phyloP scores from a whole-genome alignment of 92 coral and sea anemone species.

The Actinernus sp. region DNA sequence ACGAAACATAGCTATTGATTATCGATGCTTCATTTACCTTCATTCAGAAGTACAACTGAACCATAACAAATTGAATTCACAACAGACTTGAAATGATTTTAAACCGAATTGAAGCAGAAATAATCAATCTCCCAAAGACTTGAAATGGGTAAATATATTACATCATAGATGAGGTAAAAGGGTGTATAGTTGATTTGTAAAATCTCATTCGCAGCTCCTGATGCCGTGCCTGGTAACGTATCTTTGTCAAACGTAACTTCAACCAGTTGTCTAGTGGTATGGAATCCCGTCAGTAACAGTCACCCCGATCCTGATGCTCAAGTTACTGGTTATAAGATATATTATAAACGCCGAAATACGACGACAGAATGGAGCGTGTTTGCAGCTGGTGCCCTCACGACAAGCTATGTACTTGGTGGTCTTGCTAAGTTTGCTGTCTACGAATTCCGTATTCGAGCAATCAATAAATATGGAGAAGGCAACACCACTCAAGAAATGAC shows the following conservation, averaged over 20 bases:
- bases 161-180: too few species aligned
- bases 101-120: too few species aligned
- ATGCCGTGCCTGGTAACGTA: background rate
- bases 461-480: background rate
- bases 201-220: slow-evolving; percentile 2
- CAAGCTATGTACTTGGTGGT: background rate
- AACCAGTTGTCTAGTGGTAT: background rate
- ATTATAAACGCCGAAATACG: background rate
- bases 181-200: too few species aligned
- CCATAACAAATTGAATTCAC: too few species aligned
- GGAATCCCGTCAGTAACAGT: background rate
- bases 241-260: background rate
- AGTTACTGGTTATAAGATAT: background rate
- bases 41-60: too few species aligned
- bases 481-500: background rate
- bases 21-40: too few species aligned
- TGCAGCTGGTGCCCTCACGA: background rate
- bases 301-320: background rate
- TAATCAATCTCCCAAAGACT: too few species aligned
- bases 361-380: background rate
- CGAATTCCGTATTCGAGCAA: background rate
- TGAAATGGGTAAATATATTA: too few species aligned
- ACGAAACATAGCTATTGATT: too few species aligned
- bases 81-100: too few species aligned
- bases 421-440: background rate